phyloP scores from a whole-genome alignment of 2,888 invertebrate species.

The Andrena hattorfiana region DNA sequence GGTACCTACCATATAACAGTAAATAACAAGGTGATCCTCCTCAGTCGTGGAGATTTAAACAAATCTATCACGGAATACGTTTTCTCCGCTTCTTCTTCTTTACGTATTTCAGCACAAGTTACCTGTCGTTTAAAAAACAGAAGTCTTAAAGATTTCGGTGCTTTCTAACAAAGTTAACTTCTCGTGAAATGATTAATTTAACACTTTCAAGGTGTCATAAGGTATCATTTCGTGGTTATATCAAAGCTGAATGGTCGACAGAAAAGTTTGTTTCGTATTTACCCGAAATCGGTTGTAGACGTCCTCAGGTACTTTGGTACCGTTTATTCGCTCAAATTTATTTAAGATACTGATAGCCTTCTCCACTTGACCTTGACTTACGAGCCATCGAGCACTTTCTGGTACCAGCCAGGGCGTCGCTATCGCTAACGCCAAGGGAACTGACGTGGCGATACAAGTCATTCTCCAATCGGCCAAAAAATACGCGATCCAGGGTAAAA shows the following conservation, averaged over 20 bases:
- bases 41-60: constrained; percentile 91
- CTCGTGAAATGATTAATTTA: neutral
- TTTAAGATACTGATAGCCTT: constrained; percentile 92
- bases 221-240: neutral
- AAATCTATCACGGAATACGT: constrained; percentile 93
- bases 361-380: constrained; percentile 93
- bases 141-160: neutral
- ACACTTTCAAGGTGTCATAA: neutral
- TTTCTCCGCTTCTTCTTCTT: constrained; percentile 90
- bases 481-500: constrained; percentile 94
- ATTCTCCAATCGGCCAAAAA: constrained; percentile 92
- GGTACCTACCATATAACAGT: constrained; percentile 90
- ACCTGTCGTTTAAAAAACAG: constrained; percentile 68
- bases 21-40: constrained; percentile 91
- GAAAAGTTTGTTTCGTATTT: constrained; percentile 72
- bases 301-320: constrained; percentile 90
- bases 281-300: constrained; percentile 91
- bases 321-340: constrained; percentile 93
- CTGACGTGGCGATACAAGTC: constrained; percentile 92
- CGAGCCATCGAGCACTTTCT: constrained; percentile 95
- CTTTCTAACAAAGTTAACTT: neutral
- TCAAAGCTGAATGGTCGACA: neutral
- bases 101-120: constrained; percentile 88
- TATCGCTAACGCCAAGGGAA: constrained; percentile 90
- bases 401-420: constrained; percentile 92